Evolutionary conservation across 2,113 vertebrate species (phyloP).

Genomic region (Phylloscopus trochiloides): DNA sequence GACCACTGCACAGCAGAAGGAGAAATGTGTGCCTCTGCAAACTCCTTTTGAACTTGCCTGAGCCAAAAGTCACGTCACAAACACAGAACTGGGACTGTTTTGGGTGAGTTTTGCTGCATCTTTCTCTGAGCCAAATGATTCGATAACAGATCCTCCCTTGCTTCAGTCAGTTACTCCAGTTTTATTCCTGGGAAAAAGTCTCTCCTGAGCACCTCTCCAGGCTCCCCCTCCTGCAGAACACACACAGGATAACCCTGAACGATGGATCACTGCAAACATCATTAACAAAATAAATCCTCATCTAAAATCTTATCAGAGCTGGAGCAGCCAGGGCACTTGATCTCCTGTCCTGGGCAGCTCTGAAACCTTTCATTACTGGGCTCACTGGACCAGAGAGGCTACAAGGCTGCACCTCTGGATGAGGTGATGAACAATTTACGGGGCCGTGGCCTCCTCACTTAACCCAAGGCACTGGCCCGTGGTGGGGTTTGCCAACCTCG

Average conservation of each 20-base stretch:
- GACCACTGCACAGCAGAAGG: neutral
- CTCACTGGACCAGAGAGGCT: constrained; percentile 54
- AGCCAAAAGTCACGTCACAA: neutral
- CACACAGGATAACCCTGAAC: neutral
- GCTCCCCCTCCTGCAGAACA: neutral
- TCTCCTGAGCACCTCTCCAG: neutral
- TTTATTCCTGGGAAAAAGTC: neutral
- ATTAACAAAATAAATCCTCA: constrained; percentile 54
- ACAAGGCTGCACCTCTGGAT: neutral
- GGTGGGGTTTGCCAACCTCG: constrained; percentile 29
- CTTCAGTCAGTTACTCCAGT: neutral
- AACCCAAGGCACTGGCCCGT: constrained; percentile 48
- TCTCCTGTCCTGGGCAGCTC: neutral
- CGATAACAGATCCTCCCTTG: neutral
- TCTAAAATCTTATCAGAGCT: constrained; percentile 7
- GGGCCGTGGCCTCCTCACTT: constrained; percentile 27
- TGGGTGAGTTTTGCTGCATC: neutral
- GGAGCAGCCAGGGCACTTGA: neutral
- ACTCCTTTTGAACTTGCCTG: neutral
- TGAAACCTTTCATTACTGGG: constrained; percentile 56
- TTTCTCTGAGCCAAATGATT: neutral
- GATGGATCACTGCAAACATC: neutral
- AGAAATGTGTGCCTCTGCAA: neutral
- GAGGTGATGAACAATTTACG: neutral
- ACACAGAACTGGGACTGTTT: neutral